Percentiles rank a stretch among this genome's conserved stretches.
Evolutionary conservation across 2,113 vertebrate species (phyloP).

Genomic region (Myrmecobius fasciatus): DNA sequence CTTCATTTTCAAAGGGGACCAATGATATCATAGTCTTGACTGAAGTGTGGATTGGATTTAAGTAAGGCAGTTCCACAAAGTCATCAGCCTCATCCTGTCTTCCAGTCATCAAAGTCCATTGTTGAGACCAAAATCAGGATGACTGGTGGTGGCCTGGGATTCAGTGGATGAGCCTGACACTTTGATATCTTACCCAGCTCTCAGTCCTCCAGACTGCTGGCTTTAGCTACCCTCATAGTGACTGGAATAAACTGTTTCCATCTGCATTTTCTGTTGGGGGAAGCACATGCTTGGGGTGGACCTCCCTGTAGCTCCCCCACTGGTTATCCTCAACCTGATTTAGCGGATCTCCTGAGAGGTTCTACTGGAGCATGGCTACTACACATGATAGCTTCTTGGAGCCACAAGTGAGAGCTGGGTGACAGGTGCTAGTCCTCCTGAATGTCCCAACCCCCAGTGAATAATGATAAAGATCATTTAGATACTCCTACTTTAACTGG

Average conservation of each 20-base stretch:
- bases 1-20: background rate
- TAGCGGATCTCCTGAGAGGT: background rate
- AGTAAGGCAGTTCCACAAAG: background rate
- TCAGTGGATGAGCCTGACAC: background rate
- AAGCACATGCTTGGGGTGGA: background rate
- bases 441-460: background rate
- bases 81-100: background rate
- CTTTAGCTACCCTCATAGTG: background rate
- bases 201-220: background rate
- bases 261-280: background rate
- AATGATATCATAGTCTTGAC: background rate
- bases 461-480: conserved; percentile 21
- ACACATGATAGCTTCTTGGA: no score
- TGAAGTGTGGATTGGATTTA: background rate
- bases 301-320: background rate
- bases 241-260: background rate
- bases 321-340: no score
- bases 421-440: background rate
- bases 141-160: background rate
- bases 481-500: conserved; percentile 22
- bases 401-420: background rate
- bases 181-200: background rate
- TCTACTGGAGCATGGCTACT: no score
- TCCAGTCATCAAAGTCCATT: background rate
- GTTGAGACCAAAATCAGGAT: background rate